Base-by-base conservation (phyloP, 2,888 invertebrate species). In the Gryllus longicercus region DNA sequence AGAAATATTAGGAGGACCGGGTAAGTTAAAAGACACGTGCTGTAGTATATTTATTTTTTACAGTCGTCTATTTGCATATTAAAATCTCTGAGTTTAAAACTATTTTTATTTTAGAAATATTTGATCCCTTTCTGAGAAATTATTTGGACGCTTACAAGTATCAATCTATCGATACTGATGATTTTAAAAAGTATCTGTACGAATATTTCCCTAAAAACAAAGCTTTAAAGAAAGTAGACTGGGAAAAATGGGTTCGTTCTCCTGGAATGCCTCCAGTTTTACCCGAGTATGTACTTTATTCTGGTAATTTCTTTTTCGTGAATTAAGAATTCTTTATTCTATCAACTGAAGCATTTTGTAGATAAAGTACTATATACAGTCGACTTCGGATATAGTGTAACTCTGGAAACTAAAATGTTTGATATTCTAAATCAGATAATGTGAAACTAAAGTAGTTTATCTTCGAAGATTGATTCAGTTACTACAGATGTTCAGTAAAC, bases 221-320 rank as follows among this genome's bases (percentile, higher is more conserved):
- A 83, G 85, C 86, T 78, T 86, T 96, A 38, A 88, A 90, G 50
- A 84, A 86, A 0, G 91, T 98, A 3, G 94, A 97, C 85, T 98
- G 97, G 96, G 88, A 95, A 75, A 85, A 90, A 0, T 98, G 97
- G 97, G 88, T 98, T 2, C 88, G 92, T 85, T 89, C 89, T 51
- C 91, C 93, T 77, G 98, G 98, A 79, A 95, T 98, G 95, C 98
- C 98, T 0, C 94, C 94, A 1, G 88, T 93, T 23, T 94, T 95
- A 85, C 96, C 96, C 11, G 87, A 91, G 91, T 97, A 90, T 88
- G 89, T 87, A 38, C 5, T 8, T 5, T 38, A 38, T 38, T 38
- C 4, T 38, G 8, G 5, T 38, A 8, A 38, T 38, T 38, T 38
- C 38, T 38, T 38, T 8, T 38, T 38, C 21, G 38, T 38, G 5